These are phyloP conservation scores for Pipistrellus pipistrellus DNA, from an alignment of 2,797 vertebrate genomes.

Conservation along the genomic window DNA sequence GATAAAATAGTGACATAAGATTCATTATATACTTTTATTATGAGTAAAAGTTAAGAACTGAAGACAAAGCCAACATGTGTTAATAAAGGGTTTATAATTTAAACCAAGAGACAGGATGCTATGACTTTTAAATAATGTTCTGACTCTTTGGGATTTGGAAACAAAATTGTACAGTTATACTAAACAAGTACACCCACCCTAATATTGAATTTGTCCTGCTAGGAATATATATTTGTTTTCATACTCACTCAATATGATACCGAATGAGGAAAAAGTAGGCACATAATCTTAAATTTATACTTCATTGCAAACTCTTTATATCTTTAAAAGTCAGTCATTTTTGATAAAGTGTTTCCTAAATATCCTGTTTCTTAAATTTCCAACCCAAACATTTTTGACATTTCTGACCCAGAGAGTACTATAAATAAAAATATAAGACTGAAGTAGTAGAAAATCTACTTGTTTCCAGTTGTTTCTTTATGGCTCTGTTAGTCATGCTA, in stretches of 20 bases:
- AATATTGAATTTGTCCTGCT: background rate
- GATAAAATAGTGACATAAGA: background rate
- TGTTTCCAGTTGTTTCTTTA: background rate
- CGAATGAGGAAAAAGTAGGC: background rate
- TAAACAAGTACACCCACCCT: background rate
- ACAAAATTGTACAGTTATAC: background rate
- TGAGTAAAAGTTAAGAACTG: constrained; percentile 11
- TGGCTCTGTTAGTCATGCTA: background rate
- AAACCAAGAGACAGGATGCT: background rate
- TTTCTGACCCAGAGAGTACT: background rate
- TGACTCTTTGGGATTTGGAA: background rate
- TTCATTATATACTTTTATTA: constrained; percentile 2
- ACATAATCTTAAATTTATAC: background rate
- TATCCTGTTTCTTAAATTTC: background rate
- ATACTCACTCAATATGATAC: background rate
- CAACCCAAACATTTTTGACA: background rate
- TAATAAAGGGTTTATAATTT: background rate
- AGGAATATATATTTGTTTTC: background rate
- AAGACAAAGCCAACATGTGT: background rate
- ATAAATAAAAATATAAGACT: background rate
- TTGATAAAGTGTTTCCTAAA: background rate
- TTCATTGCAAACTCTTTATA: background rate
- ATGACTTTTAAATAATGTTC: background rate
- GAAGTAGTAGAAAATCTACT: background rate
- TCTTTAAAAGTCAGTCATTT: background rate